phyloP scores from a whole-genome alignment of 2,797 vertebrate genomes.

The Sus cebifrons region DNA sequence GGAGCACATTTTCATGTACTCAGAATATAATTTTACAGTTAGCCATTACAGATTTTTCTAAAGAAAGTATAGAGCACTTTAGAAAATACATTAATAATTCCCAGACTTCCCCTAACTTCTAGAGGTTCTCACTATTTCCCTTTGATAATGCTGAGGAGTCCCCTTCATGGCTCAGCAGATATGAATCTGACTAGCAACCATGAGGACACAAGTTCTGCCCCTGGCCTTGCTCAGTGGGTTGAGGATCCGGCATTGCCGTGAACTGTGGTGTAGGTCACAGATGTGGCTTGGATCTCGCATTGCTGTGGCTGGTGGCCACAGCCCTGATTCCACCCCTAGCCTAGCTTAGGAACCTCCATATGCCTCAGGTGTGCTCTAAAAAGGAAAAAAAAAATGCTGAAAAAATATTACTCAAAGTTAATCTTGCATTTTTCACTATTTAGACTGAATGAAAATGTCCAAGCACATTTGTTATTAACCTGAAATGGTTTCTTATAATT shows the following conservation, averaged over 20 bases:
- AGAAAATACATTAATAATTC: neutral
- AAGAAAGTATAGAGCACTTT: neutral
- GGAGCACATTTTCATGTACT: neutral
- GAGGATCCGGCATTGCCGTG: too few species aligned
- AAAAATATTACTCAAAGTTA: neutral
- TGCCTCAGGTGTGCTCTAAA: too few species aligned
- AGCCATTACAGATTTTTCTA: neutral
- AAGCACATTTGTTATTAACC: slow-evolving; percentile 1
- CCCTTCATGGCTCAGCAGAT: too few species aligned
- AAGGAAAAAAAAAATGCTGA: neutral
- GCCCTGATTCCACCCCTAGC: too few species aligned
- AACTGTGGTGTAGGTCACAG: too few species aligned
- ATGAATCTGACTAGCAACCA: too few species aligned
- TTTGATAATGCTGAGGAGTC: neutral
- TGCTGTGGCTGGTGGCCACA: too few species aligned
- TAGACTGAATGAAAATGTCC: neutral
- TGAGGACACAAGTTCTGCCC: too few species aligned
- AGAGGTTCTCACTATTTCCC: neutral
- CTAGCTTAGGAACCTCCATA: too few species aligned
- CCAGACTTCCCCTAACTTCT: neutral
- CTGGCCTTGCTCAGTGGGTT: too few species aligned
- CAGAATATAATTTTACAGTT: neutral
- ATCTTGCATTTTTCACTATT: neutral
- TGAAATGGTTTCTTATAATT: neutral
- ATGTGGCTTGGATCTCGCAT: too few species aligned